Base-by-base conservation (phyloP, 1,140 invertebrate species). In the Zaprionus davidi region DNA sequence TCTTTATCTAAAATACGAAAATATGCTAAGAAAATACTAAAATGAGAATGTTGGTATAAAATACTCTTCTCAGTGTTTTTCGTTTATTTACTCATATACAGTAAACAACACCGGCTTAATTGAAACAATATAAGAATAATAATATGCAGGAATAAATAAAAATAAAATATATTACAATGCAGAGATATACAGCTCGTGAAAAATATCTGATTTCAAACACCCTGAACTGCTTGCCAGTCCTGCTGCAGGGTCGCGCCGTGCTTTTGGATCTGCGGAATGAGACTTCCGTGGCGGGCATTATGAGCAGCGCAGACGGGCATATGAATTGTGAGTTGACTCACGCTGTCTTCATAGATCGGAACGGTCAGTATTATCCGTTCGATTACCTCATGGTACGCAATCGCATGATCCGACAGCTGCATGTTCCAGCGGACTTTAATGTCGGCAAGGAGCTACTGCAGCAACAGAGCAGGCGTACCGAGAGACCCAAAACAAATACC, bases 241-340 rank as follows among this genome's bases (percentile, higher is more conserved):
- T 92, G 53, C 65, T 92, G 4, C 72, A 90, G 57, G 91, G 90
- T 9, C 70, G 82, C 6, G 68, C 86, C 0, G 90, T 92, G 13
- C 78, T 92, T n/a, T 91, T 92, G 15, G 91, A 92, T 73, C 60
- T 92, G 2, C 75, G 65, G 0, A 92, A 92, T 64, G 91, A 91
- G 59, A 88, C 81, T 6, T 91, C 91, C 6, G 86, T 92, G 12
- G 91, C 91, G 9, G 91, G 91, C 2, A 71, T 82, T 3, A 71
- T 92, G 17, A 75, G 72, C 20, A 41, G 60, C 13, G 65, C 79
- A 1, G 91, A 92, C 17, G 91, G 91, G 3, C 71, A 82, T 41
- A 92, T 92, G 91, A 92, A 81, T 26, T 82, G 92, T 13, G 76
- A 90, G 31, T 71, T 92, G 13, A 53, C 66, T 0, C 34, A 90